phyloP scores from a whole-genome alignment of 2,797 vertebrate species.

The Pipistrellus nathusii region DNA sequence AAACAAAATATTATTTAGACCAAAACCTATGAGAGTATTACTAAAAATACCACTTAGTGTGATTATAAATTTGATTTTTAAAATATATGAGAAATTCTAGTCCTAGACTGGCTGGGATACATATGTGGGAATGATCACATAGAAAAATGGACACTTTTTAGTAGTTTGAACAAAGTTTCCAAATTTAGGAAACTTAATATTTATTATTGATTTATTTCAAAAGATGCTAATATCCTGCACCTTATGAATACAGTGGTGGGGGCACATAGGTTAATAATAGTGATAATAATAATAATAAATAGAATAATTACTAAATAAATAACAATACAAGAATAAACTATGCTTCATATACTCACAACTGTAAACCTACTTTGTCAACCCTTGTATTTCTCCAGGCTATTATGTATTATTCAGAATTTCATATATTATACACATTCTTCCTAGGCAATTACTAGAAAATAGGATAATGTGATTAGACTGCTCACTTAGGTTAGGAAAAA shows the following conservation, averaged over 20 bases:
- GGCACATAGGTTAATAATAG: background rate
- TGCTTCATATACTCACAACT: background rate
- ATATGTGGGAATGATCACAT: background rate
- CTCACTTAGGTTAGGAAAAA: background rate
- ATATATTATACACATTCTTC: background rate
- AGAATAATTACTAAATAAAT: background rate
- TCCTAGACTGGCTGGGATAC: background rate
- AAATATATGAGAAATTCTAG: constrained; percentile 19
- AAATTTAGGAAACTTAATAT: background rate
- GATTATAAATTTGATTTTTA: background rate
- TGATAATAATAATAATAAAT: background rate
- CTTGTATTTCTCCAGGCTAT: background rate
- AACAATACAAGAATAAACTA: background rate
- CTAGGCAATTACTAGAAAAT: background rate
- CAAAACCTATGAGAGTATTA: background rate
- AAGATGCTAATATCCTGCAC: background rate
- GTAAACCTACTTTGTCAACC: background rate
- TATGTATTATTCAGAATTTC: background rate
- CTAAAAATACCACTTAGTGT: background rate
- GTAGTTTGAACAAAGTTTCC: background rate
- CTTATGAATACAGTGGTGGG: background rate
- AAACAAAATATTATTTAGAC: constrained; percentile 34
- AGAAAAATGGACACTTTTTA: background rate
- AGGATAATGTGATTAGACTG: background rate
- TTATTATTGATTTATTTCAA: constrained; percentile 57